Base-by-base conservation (phyloP, 2,888 invertebrate genomes). In the Empis livida region DNA sequence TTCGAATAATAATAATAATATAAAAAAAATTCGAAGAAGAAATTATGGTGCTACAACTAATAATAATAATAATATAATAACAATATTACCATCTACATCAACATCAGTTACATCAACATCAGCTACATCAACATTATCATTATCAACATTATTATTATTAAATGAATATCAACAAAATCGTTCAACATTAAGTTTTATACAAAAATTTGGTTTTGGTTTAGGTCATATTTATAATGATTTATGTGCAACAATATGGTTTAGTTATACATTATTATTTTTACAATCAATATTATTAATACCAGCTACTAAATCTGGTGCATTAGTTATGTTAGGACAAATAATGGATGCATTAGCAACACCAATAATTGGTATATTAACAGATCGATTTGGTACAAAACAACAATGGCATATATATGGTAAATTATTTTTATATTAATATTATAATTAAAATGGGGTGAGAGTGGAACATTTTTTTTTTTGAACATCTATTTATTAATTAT, bases 171-270 rank as follows among this genome's bases (percentile, higher is more conserved):
- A 27, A 27, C 23, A 27, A 27, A 11, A 41, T 20, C 11, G 44
- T 13, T 52, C 54, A 10, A 54, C 54, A 10, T 42, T 56, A 16
- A 46, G 47, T 42, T 52, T 53, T 35, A 23, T 51, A 10, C 74
- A 75, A 57, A 74, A 76, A 56, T 54, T 73, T 15, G 63, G 76
- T 20, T 79, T 71, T 54, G 78, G 79, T 10, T 73, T 91, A 27
- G 94, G 95, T 0, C 94, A 95, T 67, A 80, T 94, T 39, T 80
- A 90, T 65, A 95, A 95, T 73, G 95, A 95, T 65, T 75, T 95
- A n/a, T 91, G 90, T 62, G 91, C 93, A 0, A 86, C 90, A 10
- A 86, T 95, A 81, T 95, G 94, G 94, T 95, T 95, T 70, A 88
- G 89, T 1, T 95, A 94, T 68, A 78, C 91, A 56, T 76, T 95